Base-by-base conservation (phyloP, 1,140 invertebrate genomes). In the Leucophenga varia region DNA sequence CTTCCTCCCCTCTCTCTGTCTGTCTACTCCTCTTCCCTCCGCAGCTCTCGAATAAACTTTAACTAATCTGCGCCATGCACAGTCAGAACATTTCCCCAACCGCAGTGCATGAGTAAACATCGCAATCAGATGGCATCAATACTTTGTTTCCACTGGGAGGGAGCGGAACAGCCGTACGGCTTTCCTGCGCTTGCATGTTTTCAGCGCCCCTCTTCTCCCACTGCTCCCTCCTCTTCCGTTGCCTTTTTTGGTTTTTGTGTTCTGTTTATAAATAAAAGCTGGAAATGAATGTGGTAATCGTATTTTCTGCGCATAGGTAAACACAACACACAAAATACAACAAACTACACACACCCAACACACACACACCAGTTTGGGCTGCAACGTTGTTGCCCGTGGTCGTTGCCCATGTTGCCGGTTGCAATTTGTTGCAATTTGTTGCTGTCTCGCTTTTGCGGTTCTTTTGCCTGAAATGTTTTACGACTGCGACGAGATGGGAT, bases 341-440 rank as follows among this genome's bases (percentile, higher is more conserved):
- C 55, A 67, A 49, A 60, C 53, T 28, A 30, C 28, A 30, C 28
- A n/a, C n/a, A n/a, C n/a, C n/a, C n/a, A n/a, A n/a, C n/a, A n/a
- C n/a, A 53, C 34, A 30, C 28, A 30, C 28, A 30, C 28, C 7
- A 8, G 28, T 30, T 7, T 30, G 28, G 37, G 39, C 19, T 49
- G 22, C 43, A 34, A 42, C 39, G 36, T 54, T 61, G 58, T 54
- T 50, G 46, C 35, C 19, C 25, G 52, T 50, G 46, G 32, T 18
- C 25, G 52, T 17, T 47, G 49, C 43, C 44, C 53, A 45, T 47
- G 46, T 20, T 37, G 25, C 41, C 22, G 53, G 52, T 56, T 61
- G 55, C 61, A 64, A 64, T 67, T 67, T 64, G 63, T 51, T 61
- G 61, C 54, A 57, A 57, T 56, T 47, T 47, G 35, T n/a, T n/a